Base-by-base conservation (phyloP, 2,888 invertebrate genomes). In the Cantharis flavilabris region DNA sequence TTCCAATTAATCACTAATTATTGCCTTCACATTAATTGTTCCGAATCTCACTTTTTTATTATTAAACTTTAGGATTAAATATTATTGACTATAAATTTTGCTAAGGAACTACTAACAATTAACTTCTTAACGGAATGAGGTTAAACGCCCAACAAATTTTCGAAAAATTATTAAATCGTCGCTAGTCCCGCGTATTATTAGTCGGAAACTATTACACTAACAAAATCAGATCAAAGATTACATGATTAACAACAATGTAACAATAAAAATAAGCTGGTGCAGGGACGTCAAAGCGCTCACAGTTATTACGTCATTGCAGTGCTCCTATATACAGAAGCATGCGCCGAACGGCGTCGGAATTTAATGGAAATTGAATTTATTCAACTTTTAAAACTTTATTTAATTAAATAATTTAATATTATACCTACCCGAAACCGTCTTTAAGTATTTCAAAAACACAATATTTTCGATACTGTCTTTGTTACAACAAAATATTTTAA, bases 241-340 rank as follows among this genome's bases (percentile, higher is more conserved):
- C 78, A 79, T 74, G 79, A 74, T 76, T 83, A 82, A 83, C 83
- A 83, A 83, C 83, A 82, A 82, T 83, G 76, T 82, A 81, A 82
- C 79, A 81, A 83, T 83, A 82, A 83, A 78, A 82, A 82, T 82
- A 81, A 83, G 80, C 82, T 82, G 81, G 79, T 80, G 81, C 81
- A 80, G 82, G 82, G 81, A 80, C 83, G 82, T 82, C 83, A 82
- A 79, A 82, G 78, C 79, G 83, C 81, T 82, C 79, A 80, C 76
- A 80, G 80, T 83, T 80, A 79, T 82, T 84, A 81, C 84, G 83
- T 84, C 84, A 84, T 82, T 84, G 84, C 84, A 82, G 84, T 80
- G 82, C 77, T 77, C 79, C 84, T 83, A 83, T 73, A 70, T 63
- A 69, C 69, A 26, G 74, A 83, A 83, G 83, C 30, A 13, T 23